Evolutionary conservation across 2,113 vertebrate species (phyloP), one percentile per base, ranked within the genome.

Genomic region (Myrmecobius fasciatus): DNA sequence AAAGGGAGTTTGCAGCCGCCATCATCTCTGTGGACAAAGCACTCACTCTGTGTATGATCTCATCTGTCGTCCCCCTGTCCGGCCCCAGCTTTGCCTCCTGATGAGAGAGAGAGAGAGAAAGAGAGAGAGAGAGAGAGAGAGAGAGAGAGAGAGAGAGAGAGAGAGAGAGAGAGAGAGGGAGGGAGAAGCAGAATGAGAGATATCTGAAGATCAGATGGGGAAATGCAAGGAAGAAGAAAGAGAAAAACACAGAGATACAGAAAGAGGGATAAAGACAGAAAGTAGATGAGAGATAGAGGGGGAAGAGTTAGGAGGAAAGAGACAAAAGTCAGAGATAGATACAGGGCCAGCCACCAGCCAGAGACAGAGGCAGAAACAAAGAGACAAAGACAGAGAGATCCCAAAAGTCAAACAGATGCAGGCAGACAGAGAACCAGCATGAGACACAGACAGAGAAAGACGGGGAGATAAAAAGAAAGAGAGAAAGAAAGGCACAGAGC

Each of bases 231-330:
- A 4, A 67, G 25, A 31, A 75, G 60, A 17, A 31, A 36, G 12
- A 75, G 36, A n/a, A n/a, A 83, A 83, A 83, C 28, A 67, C 67
- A 92, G 89, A 93, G 52, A 96, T 56, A 93, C 89, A 93, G 93
- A 83, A 24, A 43, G 25, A 90, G 67, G 95, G 94, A 88, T 2
- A 53, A 20, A 83, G 92, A 22, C 11, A 52, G 54, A 89, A 94
- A 47, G 17, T 91, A 93, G 52, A 51, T 54, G 90, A 31, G 75
- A 43, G 46, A 49, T 91, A 67, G 9, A 53, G 67, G 11, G 31
- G 12, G 56, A 67, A 20, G 56, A 31, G 0, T 67, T 67, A 67
- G 31, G 56, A 14, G 48, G 49, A 91, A 28, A 91, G 91, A 53
- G 36, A 53, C 46, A 91, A 91, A 31, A 91, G 43, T 49, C 24